Evolutionary conservation across 1,140 invertebrate species (phyloP), one percentile per base, ranked within the genome.

Genomic region (Reticulitermes speratus): DNA sequence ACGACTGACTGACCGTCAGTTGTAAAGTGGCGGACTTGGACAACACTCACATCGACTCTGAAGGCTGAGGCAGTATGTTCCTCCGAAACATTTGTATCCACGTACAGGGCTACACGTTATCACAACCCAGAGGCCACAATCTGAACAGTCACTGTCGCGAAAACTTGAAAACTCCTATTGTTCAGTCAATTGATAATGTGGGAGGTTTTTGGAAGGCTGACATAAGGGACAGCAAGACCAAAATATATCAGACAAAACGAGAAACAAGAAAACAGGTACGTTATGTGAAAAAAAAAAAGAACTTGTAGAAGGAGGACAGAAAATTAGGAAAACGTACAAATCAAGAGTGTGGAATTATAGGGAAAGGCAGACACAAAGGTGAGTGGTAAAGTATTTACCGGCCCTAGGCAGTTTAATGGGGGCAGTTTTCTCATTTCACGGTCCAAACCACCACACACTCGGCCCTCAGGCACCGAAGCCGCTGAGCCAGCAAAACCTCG

Each of bases 381-480:
- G 16, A 65, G 59, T 65, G 25, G 59, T 65, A 65, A 65, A 65
- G 59, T 23, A 65, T 65, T 65, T 65, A 65, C 59, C 59, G 19
- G 21, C 25, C 12, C 9, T 21, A 65, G 59, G 59, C 59, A 65
- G 59, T 65, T 65, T 65, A 12, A 65, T 65, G 59, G 59, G 59
- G 59, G 59, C 59, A 65, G 59, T 65, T 65, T 65, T 65, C 65
- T 75, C 65, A 75, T 75, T 75, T 75, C 65, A 75, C 65, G 65
- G 65, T 75, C 65, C 65, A 75, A 75, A 30, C 65, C 65, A 75
- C 65, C 65, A 23, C 59, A 65, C 59, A 75, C 65, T 75, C 65
- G n/a, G 2, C 65, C 65, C n/a, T 25, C 65, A 75, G 65, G 25
- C 65, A 75, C n/a, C 65, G 25, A 75, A 75, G 25, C 65, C 65